Conservation (phyloP, 2,888 invertebrate species). For the Limnephilus lunatus region DNA sequence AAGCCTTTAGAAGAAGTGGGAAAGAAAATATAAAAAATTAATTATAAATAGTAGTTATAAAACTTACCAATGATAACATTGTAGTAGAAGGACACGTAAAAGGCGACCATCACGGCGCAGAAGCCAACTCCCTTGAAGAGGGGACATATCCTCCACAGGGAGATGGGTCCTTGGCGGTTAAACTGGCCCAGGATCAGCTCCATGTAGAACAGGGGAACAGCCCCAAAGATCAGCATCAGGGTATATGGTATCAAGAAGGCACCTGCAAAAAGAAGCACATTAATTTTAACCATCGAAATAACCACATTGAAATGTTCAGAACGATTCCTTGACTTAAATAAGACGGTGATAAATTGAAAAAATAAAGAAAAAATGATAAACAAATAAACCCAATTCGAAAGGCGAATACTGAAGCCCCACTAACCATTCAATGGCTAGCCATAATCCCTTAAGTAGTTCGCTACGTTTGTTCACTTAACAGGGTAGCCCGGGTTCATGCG, state of each 20-base stretch:
- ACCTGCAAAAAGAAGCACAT: slow-evolving; percentile 73
- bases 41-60: too few relatives aligned
- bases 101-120: slow-evolving; percentile 87
- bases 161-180: slow-evolving; percentile 86
- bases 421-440: too few relatives aligned
- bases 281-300: too few relatives aligned
- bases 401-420: too few relatives aligned
- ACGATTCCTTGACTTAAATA: too few relatives aligned
- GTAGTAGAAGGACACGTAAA: slow-evolving; percentile 89
- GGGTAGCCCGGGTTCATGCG: too few relatives aligned
- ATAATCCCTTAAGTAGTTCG: too few relatives aligned
- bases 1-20: not conserved
- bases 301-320: too few relatives aligned
- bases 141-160: slow-evolving; percentile 90
- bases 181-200: slow-evolving; percentile 87
- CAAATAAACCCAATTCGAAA: too few relatives aligned
- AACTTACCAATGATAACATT: slow-evolving; percentile 88
- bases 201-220: slow-evolving; percentile 88
- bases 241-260: slow-evolving; percentile 88
- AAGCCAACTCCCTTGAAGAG: slow-evolving; percentile 91
- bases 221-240: slow-evolving; percentile 86
- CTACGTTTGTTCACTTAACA: too few relatives aligned
- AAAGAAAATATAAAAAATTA: slow-evolving; percentile 53
- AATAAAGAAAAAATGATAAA: too few relatives aligned
- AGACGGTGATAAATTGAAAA: too few relatives aligned